phyloP scores from a whole-genome alignment of 1,140 invertebrate genomes.

The Pseudomyrmex sp. region DNA sequence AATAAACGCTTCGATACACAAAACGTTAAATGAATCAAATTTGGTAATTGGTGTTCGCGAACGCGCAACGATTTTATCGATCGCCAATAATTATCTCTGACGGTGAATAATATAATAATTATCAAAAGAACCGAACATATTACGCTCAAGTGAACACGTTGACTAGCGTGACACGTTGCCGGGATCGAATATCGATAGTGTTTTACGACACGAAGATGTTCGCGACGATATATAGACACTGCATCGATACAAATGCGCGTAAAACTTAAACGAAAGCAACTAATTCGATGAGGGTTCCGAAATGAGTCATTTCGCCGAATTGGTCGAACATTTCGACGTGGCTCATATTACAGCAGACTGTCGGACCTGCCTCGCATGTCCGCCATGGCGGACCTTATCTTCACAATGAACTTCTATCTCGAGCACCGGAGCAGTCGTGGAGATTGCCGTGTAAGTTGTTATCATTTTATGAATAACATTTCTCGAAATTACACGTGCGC shows the following conservation, averaged over 20 bases:
- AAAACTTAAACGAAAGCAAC: slow-evolving; percentile 31
- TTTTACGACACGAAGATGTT: not conserved
- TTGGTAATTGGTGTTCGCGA: slow-evolving; percentile 35
- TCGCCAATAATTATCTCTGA: slow-evolving; percentile 18
- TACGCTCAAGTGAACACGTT: slow-evolving; percentile 13
- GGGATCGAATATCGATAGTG: not conserved
- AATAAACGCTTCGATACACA: slow-evolving; percentile 44
- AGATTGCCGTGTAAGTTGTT: slow-evolving; percentile 69
- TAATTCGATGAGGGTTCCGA: slow-evolving; percentile 44
- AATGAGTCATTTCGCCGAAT: slow-evolving; percentile 48
- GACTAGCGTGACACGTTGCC: not conserved
- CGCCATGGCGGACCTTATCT: slow-evolving; percentile 46
- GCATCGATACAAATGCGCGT: slow-evolving; percentile 37
- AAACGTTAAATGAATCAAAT: slow-evolving; percentile 57
- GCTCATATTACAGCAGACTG: slow-evolving; percentile 36
- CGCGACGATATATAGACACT: not conserved
- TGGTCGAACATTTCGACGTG: slow-evolving; percentile 31
- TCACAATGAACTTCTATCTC: slow-evolving; percentile 53
- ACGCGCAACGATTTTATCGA: not conserved
- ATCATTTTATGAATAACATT: slow-evolving; percentile 75
- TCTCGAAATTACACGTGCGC: slow-evolving; percentile 70
- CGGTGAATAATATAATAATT: slow-evolving; percentile 9
- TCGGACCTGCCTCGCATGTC: slow-evolving; percentile 6
- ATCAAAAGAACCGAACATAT: slow-evolving; percentile 23
- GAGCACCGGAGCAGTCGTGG: slow-evolving; percentile 5